phyloP scores from a whole-genome alignment of 2,888 invertebrate genomes.

The Drosophila diplacantha region DNA sequence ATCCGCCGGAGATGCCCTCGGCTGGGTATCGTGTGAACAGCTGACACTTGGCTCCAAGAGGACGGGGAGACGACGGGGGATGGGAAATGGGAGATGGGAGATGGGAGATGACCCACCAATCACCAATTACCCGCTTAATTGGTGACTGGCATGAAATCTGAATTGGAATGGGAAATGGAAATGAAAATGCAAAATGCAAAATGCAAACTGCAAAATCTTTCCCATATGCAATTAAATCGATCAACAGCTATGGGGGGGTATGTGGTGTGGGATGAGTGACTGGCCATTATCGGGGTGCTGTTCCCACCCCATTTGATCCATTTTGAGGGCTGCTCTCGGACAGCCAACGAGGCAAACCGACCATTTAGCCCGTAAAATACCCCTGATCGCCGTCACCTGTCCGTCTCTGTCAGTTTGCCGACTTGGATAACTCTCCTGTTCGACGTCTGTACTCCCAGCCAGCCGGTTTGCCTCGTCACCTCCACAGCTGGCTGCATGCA shows the following conservation, averaged over 20 bases:
- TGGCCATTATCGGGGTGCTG: background rate
- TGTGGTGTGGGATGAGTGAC: constrained; percentile 29
- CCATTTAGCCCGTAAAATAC: constrained; percentile 13
- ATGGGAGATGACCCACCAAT: constrained; percentile 14
- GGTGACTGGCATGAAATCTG: constrained; percentile 48
- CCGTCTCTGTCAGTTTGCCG: background rate
- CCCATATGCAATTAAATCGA: constrained; percentile 38
- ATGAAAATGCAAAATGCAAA: constrained; percentile 22
- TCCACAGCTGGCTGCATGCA: constrained; percentile 19
- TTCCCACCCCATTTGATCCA: background rate
- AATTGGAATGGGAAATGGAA: constrained; percentile 35
- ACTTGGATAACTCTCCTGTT: background rate
- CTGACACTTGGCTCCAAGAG: background rate
- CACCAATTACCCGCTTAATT: constrained; percentile 53
- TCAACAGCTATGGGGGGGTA: constrained; percentile 21
- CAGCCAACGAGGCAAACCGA: constrained; percentile 7
- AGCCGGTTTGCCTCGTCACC: background rate
- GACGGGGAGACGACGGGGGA: no score
- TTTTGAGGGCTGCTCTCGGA: background rate
- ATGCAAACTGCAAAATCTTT: constrained; percentile 8
- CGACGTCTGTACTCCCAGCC: background rate
- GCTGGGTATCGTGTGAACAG: constrained; percentile 61
- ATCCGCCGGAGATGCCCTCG: constrained; percentile 65
- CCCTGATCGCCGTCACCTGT: constrained; percentile 2
- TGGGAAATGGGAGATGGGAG: constrained; percentile 4